Conservation (phyloP, 2,113 vertebrate genomes). For the Numida meleagris region DNA sequence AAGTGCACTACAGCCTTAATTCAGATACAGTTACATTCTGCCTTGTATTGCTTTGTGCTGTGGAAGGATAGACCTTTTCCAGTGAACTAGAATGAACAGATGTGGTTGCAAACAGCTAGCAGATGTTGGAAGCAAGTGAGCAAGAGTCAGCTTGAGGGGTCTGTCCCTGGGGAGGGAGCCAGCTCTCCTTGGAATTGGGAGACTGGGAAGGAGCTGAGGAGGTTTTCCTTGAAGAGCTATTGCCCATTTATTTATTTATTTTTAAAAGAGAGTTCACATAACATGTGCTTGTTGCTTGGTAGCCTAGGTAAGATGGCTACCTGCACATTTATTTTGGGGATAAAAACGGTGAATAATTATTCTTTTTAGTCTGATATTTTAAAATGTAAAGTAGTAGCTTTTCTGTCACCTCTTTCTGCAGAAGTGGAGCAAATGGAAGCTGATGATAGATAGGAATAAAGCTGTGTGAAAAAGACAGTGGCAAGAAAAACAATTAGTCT, state of each 20-base stretch:
- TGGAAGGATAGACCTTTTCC: background rate
- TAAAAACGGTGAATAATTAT: background rate
- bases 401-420: background rate
- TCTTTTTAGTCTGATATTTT: background rate
- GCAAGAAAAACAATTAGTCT: background rate
- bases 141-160: background rate
- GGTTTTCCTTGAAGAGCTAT: background rate
- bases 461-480: background rate
- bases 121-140: background rate
- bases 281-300: background rate
- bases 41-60: background rate
- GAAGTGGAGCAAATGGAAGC: background rate
- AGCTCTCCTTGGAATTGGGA: background rate
- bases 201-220: background rate
- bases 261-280: too few relatives aligned
- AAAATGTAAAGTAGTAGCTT: background rate
- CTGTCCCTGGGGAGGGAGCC: background rate
- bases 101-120: background rate
- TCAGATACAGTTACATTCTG: background rate
- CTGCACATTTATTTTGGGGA: background rate
- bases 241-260: background rate
- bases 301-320: background rate
- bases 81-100: background rate
- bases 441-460: background rate
- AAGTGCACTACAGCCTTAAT: slow-evolving; percentile 4